Evolutionary conservation across 1,140 invertebrate species (phyloP), one percentile per base, ranked within the genome.

Genomic region (Polypedilum pembai): DNA sequence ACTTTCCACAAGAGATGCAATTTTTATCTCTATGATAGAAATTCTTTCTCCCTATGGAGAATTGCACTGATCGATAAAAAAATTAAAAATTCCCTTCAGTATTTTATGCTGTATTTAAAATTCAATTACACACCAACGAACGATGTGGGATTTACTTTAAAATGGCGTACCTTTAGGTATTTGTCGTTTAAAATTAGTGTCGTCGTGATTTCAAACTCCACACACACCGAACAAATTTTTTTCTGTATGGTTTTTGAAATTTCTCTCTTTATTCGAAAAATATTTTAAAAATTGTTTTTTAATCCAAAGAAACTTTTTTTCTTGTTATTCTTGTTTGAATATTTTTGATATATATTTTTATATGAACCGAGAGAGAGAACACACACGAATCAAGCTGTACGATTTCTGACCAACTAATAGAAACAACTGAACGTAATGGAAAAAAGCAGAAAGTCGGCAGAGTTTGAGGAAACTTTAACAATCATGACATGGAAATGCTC

Each of bases 341-440:
- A 7, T 20, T 20, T 18, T 69, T 69, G 17, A 18, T 69, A 18
- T 18, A 56, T 56, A 56, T 56, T 56, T 56, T 56, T 10, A n/a
- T 12, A 56, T 56, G 20, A 69, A 69, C 65, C 17, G 65, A 69
- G 24, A 33, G 24, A 33, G 24, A 33, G 65, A 69, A 69, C 65
- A 69, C 65, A 69, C 65, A 69, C 65, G 65, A 69, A 69, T 69
- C 17, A 69, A 69, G 45, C 65, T 18, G 65, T 21, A 69, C 65
- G 65, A 69, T 69, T 8, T 69, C 65, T 69, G 65, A 69, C 65
- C 17, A 69, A 69, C 65, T 69, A 69, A 69, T 69, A 69, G 65
- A 69, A 69, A 69, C 65, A 69, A 69, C 65, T 69, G 65, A 69
- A 69, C 65, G 17, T 21, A 18, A 18, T 18, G 17, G 65, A 69